phyloP scores from a whole-genome alignment of 2,113 vertebrate species.

The Cisticola juncidis region DNA sequence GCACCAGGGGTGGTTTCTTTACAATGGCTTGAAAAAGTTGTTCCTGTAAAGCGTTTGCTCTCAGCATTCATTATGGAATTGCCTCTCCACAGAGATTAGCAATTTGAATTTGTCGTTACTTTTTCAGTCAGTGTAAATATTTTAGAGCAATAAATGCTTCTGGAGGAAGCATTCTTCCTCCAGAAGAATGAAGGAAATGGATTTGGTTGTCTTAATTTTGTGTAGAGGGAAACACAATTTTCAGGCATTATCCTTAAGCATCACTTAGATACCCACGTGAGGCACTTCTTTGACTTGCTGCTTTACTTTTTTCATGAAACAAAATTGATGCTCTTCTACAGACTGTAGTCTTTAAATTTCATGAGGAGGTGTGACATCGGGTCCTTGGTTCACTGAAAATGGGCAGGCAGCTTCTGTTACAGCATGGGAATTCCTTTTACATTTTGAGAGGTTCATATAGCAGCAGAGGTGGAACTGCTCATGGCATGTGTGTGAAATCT shows the following conservation, averaged over 20 bases:
- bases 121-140: constrained; percentile 23
- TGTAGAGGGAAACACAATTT: not conserved
- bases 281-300: not conserved
- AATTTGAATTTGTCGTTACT: constrained; percentile 21
- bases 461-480: not conserved
- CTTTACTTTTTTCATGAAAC: not conserved
- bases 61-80: constrained; percentile 1
- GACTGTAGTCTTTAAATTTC: not conserved
- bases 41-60: not conserved
- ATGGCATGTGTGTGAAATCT: not conserved
- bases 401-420: not conserved
- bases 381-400: not conserved
- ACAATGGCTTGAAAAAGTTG: not conserved
- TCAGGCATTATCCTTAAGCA: not conserved
- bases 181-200: not conserved
- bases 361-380: not conserved
- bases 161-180: not conserved
- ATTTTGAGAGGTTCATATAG: not conserved
- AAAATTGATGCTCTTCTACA: not conserved
- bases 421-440: not conserved
- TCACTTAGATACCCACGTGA: not conserved
- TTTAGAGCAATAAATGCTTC: not conserved
- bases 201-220: constrained; percentile 14
- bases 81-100: constrained; percentile 7
- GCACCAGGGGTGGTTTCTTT: not conserved